Base-by-base conservation (phyloP, 2,888 invertebrate genomes). In the Scaeva pyrastri region DNA sequence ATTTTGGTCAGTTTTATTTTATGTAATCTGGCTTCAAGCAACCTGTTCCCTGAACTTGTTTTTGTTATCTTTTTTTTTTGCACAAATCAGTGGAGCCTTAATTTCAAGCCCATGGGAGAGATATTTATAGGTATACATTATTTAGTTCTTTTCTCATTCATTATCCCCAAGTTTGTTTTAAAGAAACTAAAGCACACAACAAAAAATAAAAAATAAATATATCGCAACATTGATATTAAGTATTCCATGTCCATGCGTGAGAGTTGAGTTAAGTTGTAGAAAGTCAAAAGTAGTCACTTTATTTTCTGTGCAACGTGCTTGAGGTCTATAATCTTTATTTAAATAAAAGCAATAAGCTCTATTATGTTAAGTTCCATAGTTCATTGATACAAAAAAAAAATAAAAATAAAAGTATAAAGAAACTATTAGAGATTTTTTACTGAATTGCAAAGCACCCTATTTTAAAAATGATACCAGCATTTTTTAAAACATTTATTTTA, bases 31-130 rank as follows among this genome's bases (percentile, higher is more conserved):
- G 26, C 23, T 52, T 23, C 70, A 52, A 70, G 45, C 76, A 85
- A 85, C 85, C 85, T 77, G 85, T 80, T 85, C 80, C 60, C 36
- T 68, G n/a, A 77, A 81, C 85, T 76, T 43, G 85, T 85, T 85
- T 80, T n/a, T n/a, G n/a, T n/a, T n/a, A n/a, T n/a, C n/a, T n/a
- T n/a, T n/a, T n/a, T n/a, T n/a, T n/a, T 81, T 56, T 31, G 43
- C 80, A 50, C 68, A 81, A 74, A 31, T 39, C 74, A 55, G 43
- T 50, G 52, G 23, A 64, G 31, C 31, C 81, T 71, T 68, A 16
- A 68, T 39, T 52, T 23, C 23, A 21, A 50, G 50, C 36, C 80
- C 76, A 80, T 80, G 73, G 76, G 80, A 76, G 75, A 60, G 31
- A 31, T 7, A 31, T 5, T 7, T 31, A 31, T 31, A 31, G 31